Percentiles rank a stretch among this genome's conserved stretches.
phyloP scores from a whole-genome alignment of 2,797 vertebrate genomes.

The Pogonophryne albipinna region DNA sequence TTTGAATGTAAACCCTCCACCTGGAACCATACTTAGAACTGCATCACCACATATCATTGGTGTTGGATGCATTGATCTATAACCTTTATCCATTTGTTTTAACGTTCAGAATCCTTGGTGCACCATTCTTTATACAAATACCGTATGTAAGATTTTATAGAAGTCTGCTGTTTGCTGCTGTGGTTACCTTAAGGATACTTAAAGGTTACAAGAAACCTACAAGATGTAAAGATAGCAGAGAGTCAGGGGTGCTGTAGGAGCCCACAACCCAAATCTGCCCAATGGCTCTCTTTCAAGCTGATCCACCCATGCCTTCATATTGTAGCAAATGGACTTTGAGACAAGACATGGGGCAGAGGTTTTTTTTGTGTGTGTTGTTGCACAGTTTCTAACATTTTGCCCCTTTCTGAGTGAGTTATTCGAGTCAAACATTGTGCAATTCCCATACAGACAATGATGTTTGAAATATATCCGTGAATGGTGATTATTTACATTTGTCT shows the following conservation, averaged over 20 bases:
- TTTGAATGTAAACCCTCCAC: not conserved
- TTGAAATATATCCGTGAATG: not conserved
- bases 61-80: not conserved
- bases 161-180: slow-evolving; percentile 3
- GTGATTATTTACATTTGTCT: slow-evolving; percentile 1
- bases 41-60: not conserved
- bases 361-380: not conserved
- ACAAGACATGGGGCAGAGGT: not conserved
- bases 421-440: not conserved
- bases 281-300: not conserved
- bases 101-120: not conserved
- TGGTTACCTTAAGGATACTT: slow-evolving; percentile 4
- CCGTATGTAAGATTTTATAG: not conserved
- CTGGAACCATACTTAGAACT: not conserved
- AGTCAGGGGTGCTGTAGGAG: not conserved
- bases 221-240: not conserved
- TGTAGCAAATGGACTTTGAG: not conserved
- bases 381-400: not conserved
- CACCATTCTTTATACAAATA: not conserved
- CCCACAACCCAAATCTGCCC: slow-evolving; percentile 3
- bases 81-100: not conserved
- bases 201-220: not conserved
- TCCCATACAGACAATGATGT: not conserved
- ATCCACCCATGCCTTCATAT: not conserved
- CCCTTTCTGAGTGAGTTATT: not conserved